Percentiles rank a stretch among this genome's conserved stretches.
Evolutionary conservation across 1,140 invertebrate genomes (phyloP).

Genomic region (Anastrepha ludens): DNA sequence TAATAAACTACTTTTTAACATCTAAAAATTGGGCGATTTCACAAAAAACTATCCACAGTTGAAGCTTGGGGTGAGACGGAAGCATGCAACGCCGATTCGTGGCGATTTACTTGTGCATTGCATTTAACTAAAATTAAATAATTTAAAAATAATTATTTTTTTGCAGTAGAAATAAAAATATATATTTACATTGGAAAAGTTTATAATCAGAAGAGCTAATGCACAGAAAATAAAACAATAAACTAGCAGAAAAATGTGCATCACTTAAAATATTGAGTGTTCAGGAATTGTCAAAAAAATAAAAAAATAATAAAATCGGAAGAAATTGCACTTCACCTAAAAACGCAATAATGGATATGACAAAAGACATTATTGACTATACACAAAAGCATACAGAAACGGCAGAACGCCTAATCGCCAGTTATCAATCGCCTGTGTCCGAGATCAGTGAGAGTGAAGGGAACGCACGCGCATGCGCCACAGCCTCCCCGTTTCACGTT

Average conservation of each 20-base stretch:
- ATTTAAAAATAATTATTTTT: no score
- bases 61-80: not conserved
- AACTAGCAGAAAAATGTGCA: not conserved
- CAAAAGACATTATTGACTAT: slow-evolving; percentile 70
- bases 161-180: no score
- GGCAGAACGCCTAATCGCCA: slow-evolving; percentile 53
- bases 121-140: no score
- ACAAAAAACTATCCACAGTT: no score
- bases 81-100: no score
- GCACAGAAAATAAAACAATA: not conserved
- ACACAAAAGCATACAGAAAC: slow-evolving; percentile 68
- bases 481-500: not conserved
- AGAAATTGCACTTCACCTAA: not conserved
- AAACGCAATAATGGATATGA: slow-evolving; percentile 68
- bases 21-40: not conserved
- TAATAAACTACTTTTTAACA: no score
- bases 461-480: slow-evolving; percentile 36
- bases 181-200: no score
- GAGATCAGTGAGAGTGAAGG: slow-evolving; percentile 15
- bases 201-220: not conserved
- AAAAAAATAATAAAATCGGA: not conserved
- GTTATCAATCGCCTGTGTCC: slow-evolving; percentile 25
- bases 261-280: not conserved
- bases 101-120: no score
- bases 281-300: not conserved